These are phyloP conservation scores for Cephalopholis sonnerati DNA, from an alignment of 2,113 vertebrate genomes.

Conservation along the genomic window DNA sequence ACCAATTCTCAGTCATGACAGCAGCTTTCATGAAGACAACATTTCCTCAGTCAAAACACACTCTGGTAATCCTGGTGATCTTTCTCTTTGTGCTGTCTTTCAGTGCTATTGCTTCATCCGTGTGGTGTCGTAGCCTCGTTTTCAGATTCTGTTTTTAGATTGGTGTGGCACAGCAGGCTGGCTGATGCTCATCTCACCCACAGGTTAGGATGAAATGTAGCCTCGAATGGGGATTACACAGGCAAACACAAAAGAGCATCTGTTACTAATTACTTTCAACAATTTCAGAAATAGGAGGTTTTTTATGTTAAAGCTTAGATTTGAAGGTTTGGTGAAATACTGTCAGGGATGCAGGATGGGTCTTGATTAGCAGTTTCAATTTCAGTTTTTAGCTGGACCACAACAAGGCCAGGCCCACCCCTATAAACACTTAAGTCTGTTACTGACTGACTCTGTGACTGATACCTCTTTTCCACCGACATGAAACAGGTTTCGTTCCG, in stretches of 20 bases:
- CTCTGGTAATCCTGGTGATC: background rate
- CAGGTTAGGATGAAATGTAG: constrained; percentile 38
- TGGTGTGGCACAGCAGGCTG: constrained; percentile 52
- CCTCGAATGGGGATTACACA: constrained; percentile 6
- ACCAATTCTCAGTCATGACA: constrained; percentile 2
- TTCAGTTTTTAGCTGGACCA: no score
- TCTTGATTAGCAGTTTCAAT: no score
- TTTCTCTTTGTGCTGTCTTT: constrained; percentile 2
- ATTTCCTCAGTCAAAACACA: constrained; percentile 16
- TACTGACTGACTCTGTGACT: no score
- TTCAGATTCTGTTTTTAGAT: background rate
- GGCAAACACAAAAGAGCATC: constrained; percentile 26
- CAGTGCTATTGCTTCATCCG: background rate
- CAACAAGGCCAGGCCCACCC: no score
- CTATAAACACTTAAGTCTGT: no score
- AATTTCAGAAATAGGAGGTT: background rate
- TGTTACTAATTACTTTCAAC: constrained; percentile 41
- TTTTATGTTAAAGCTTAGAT: background rate
- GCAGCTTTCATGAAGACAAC: constrained; percentile 5
- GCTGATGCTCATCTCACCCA: constrained; percentile 43
- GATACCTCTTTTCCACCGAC: no score
- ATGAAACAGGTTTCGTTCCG: no score
- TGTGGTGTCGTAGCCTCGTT: background rate
- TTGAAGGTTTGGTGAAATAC: background rate
- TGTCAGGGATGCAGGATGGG: no score